Evolutionary conservation across 2,797 vertebrate genomes (phyloP), one percentile per base, ranked within the genome.

Genomic region (Oophaga sylvatica): DNA sequence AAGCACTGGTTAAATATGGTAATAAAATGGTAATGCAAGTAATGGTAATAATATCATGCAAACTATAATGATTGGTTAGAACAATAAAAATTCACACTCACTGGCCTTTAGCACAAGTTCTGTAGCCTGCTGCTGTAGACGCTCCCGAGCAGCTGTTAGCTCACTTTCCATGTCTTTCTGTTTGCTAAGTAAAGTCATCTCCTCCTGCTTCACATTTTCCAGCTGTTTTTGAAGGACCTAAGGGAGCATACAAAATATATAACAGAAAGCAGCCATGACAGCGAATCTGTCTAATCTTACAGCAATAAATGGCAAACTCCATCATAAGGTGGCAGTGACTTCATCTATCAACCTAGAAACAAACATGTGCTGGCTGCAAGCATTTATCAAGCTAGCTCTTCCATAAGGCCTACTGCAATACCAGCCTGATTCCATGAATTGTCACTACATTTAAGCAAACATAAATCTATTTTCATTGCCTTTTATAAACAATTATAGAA

Each of bases 31-130:
- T 29, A 67, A 67, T 67, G 12, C n/a, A 65, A 16, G 63, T 65
- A 26, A 65, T 65, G n/a, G 0, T 65, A 26, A 63, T n/a, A 5
- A 22, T 63, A 5, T 63, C 8, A 5, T 63, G 62, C 6, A 63
- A 65, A n/a, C 1, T 26, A 65, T 65, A 65, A 65, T n/a, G 8
- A n/a, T 1, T 63, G 17, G 2, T 16, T 63, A 77, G 6, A n/a
- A 63, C 10, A 6, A 2, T 62, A 41, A 15, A 8, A 16, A 60
- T 20, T 60, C 20, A 31, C 90, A 96, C 98, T 95, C 96, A 99
- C 98, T 99, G 93, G 98, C 97, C 99, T 99, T 99, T 90, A 98
- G 97, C 89, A 99, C 96, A 89, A 99, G 98, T 92, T 99, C 98
- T 1, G 97, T 96, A 20, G 98, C 97, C 89, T 99, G 98, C 92